These are phyloP conservation scores for Diloba caeruleocephala DNA, from an alignment of 2,888 invertebrate species.

Conservation along the genomic window DNA sequence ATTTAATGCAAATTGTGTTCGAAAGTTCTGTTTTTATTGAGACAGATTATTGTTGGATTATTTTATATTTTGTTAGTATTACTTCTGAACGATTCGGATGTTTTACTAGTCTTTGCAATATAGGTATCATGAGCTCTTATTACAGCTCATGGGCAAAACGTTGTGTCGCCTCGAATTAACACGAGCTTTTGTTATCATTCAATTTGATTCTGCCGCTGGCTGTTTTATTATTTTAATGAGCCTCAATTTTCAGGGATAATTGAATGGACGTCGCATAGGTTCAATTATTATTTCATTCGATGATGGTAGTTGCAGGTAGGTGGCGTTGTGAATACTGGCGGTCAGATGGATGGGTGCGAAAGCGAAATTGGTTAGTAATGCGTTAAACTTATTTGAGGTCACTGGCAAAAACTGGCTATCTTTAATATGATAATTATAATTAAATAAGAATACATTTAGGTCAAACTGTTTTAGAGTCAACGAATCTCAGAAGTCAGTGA, in stretches of 20 bases:
- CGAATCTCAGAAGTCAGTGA: no score
- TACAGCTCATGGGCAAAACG: constrained; percentile 57
- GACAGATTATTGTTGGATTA: no score
- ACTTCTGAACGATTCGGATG: constrained; percentile 4
- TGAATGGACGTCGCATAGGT: constrained; percentile 82
- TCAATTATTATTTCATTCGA: constrained; percentile 82
- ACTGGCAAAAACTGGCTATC: no score
- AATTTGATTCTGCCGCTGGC: constrained; percentile 85
- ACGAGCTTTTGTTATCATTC: constrained; percentile 87
- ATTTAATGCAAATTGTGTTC: no score
- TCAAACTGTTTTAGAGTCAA: no score
- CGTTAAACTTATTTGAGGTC: no score
- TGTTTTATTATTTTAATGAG: constrained; percentile 89
- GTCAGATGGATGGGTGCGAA: constrained; percentile 1
- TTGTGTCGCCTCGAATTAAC: constrained; percentile 80
- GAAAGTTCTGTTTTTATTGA: no score
- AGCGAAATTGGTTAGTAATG: constrained; percentile 5
- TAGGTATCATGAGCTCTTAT: constrained; percentile 30
- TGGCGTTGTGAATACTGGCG: constrained; percentile 7
- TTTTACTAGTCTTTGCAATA: constrained; percentile 12
- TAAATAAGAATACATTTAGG: no score
- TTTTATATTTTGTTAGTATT: constrained; percentile 1
- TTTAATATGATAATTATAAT: no score
- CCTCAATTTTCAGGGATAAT: constrained; percentile 87
- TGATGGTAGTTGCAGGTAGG: constrained; percentile 48